Percentiles rank a stretch among this genome's conserved stretches.
phyloP scores from a whole-genome alignment of 2,113 vertebrate species.

The Haemorhous mexicanus region DNA sequence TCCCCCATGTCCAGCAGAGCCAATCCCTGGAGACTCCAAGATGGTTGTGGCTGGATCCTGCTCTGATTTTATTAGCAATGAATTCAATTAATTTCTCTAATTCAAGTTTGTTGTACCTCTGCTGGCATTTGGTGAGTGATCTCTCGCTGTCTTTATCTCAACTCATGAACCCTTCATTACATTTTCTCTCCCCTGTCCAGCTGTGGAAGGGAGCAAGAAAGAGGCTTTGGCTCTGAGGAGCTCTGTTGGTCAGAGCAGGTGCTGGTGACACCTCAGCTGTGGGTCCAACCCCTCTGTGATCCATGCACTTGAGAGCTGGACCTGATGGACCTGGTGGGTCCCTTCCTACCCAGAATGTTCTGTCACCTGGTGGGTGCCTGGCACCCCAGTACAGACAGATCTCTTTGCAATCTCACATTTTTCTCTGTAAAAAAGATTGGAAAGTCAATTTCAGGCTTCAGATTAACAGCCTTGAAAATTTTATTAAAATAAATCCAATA shows the following conservation, averaged over 20 bases:
- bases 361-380: not conserved
- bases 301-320: not conserved
- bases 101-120: not conserved
- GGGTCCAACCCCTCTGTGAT: rapidly evolving
- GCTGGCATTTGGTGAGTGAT: not conserved
- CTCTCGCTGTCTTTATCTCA: too few relatives aligned
- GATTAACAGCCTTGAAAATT: not conserved
- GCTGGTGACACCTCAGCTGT: not conserved
- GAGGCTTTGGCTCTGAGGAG: not conserved
- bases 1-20: too few relatives aligned
- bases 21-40: not conserved
- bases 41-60: not conserved
- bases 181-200: not conserved
- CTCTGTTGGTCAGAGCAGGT: not conserved
- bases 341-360: not conserved
- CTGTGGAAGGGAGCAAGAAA: not conserved
- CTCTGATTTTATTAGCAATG: not conserved
- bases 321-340: not conserved
- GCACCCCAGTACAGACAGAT: not conserved
- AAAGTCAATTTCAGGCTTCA: not conserved
- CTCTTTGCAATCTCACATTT: not conserved
- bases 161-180: not conserved
- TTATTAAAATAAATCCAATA: not conserved
- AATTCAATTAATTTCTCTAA: not conserved
- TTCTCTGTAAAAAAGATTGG: not conserved